Evolutionary conservation across 2,888 invertebrate species (phyloP), one percentile per base, ranked within the genome.

Genomic region (Unio delphinus): DNA sequence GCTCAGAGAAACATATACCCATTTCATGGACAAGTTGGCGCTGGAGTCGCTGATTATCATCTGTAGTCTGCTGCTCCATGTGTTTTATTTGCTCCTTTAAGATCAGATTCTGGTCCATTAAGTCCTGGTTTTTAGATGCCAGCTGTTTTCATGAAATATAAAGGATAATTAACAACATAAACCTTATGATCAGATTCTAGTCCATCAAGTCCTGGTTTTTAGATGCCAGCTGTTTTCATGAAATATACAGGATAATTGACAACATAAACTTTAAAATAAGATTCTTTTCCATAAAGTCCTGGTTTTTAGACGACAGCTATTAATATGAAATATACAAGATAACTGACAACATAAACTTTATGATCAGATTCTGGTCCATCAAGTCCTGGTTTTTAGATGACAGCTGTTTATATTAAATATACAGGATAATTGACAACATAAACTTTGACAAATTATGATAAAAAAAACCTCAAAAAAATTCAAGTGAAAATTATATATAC

Each of bases 191-290:
- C 64, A 87, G 71, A 55, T 79, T 81, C 70, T 85, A 82, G 65
- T 87, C 86, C 80, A 86, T 77, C 65, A 87, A 73, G 62, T 87
- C 88, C 70, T 88, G 87, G 68, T 87, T 87, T 65, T 84, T 81
- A 28, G 69, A 64, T 0, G 83, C 82, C 70, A 87, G 75, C 88
- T 88, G 76, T 18, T 70, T 68, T 34, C 26, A 59, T 55, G 67
- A 45, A 45, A 45, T 45, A 45, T 45, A 45, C 11, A 34, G 8
- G 45, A 11, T 15, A 11, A 45, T 15, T 45, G 45, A 45, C 3
- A 3, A 45, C 45, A 45, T 3, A 23, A 23, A 23, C 63, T 80
- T 76, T 65, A 84, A 68, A 6, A 82, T 79, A 63, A 87, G 71
- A 55, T 79, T 81, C 70, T 85, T 82, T 64, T 87, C 86, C 80